Base-by-base conservation (phyloP, 2,888 invertebrate genomes). In the Nasonia oneida region DNA sequence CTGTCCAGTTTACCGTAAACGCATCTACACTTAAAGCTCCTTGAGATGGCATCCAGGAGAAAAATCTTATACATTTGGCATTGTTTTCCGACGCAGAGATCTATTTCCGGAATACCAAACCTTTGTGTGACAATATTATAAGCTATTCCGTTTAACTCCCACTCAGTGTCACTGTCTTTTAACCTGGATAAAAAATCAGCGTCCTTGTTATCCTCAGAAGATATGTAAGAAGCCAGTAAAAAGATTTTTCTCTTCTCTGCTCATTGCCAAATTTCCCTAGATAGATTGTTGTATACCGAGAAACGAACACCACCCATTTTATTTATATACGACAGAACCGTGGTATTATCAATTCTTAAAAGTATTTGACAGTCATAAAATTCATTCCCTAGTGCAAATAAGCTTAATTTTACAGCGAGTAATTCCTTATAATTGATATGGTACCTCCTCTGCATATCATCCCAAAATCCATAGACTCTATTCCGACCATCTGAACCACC, bases 31-130 rank as follows among this genome's bases (percentile, higher is more conserved):
- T 29, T 29, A 29, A 29, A 29, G 29, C 29, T 29, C 29, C 29
- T 29, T 29, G 29, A 29, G 29, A 29, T 1, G 29, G 1, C 29
- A 29, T 29, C 29, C 29, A 29, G 29, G 29, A 29, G 0, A 29
- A 29, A 29, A 29, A 29, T 29, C 29, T 29, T 29, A 29, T 29
- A 29, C 29, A 29, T 29, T 29, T 29, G 29, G 67, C 78, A 83
- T 90, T 91, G 15, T 70, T 37, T 4, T 81, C 64, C 37, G 88
- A 84, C 18, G 90, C 90, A 84, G 3, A 89, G 76, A 71, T 90
- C 89, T 29, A 29, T 29, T 29, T 29, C 29, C 1, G 87, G 88
- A 23, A 79, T 67, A 23, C 85, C 80, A 37, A 88, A 86, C 2
- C 2, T 73, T 18, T 70, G 14, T 23, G 42, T 39, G 5, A 77